Evolutionary conservation across 1,140 invertebrate genomes (phyloP).

Genomic region (Lepidurus arcticus): DNA sequence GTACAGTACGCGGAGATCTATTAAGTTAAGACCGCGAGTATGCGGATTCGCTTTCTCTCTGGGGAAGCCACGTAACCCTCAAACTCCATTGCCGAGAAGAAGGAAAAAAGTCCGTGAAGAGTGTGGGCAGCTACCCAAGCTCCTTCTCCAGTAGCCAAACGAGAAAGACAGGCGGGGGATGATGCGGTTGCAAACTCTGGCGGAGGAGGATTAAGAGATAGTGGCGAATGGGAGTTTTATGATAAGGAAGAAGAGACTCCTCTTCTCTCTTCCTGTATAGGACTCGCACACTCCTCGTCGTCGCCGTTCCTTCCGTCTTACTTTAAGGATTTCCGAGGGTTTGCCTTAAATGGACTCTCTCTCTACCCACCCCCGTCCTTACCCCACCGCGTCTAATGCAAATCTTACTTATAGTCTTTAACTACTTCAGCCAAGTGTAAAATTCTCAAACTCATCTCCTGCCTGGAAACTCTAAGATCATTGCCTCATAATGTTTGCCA

Average conservation of each 20-base stretch:
- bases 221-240: slow-evolving; percentile 12
- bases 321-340: slow-evolving; percentile 13
- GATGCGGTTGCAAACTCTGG: neutral
- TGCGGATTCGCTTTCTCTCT: neutral
- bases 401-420: slow-evolving; percentile 8
- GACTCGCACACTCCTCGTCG: slow-evolving; percentile 4
- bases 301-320: neutral
- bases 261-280: neutral
- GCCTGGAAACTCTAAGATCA: neutral
- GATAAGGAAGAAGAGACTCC: neutral
- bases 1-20: neutral
- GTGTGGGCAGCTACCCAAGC: neutral
- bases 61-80: neutral
- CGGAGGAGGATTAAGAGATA: slow-evolving; percentile 7
- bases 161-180: neutral
- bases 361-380: neutral
- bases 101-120: neutral
- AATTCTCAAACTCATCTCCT: neutral
- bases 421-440: slow-evolving; percentile 5
- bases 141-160: neutral
- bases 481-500: neutral
- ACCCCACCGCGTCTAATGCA: neutral
- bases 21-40: neutral
- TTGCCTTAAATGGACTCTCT: slow-evolving; percentile 10
- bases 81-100: neutral